A percentile compares a stretch with the other conserved stretches of the same genome.
Evolutionary conservation across 2,797 vertebrate species (phyloP).

Genomic region (Bovichtus diacanthus): DNA sequence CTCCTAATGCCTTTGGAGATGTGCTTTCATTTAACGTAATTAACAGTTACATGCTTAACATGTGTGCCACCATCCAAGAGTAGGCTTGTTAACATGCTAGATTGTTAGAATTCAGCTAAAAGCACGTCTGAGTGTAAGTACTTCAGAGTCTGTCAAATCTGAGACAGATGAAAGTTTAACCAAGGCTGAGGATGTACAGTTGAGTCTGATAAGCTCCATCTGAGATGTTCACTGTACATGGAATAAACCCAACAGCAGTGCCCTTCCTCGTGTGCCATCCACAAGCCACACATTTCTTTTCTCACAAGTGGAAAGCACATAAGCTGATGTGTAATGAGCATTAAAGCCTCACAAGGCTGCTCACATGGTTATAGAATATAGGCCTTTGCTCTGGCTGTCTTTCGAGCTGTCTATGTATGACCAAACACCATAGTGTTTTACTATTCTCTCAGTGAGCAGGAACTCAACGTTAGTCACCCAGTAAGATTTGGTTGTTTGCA

Average conservation of each 20-base stretch:
- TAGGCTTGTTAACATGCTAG: neutral
- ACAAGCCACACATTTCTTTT: neutral
- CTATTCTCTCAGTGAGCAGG: constrained; percentile 29
- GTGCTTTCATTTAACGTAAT: neutral
- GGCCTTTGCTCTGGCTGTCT: constrained; percentile 14
- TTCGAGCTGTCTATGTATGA: constrained; percentile 34
- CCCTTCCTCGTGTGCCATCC: neutral
- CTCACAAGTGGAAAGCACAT: neutral
- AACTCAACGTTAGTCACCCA: constrained; percentile 52
- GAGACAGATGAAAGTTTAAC: neutral
- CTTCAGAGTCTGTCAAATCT: neutral
- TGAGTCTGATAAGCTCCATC: neutral
- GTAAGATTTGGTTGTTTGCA: constrained; percentile 47
- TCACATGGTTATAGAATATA: constrained; percentile 1
- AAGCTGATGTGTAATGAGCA: neutral
- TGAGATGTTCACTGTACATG: neutral
- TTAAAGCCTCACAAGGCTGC: neutral
- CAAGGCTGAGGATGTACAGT: neutral
- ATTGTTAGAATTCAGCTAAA: neutral
- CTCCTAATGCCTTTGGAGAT: neutral
- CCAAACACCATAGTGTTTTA: constrained; percentile 42
- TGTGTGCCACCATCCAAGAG: neutral
- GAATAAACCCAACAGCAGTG: neutral
- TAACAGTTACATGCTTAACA: neutral
- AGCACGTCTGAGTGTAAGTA: neutral